These are phyloP conservation scores for Anastrepha obliqua DNA, from an alignment of 1,140 invertebrate genomes.

Conservation along the genomic window DNA sequence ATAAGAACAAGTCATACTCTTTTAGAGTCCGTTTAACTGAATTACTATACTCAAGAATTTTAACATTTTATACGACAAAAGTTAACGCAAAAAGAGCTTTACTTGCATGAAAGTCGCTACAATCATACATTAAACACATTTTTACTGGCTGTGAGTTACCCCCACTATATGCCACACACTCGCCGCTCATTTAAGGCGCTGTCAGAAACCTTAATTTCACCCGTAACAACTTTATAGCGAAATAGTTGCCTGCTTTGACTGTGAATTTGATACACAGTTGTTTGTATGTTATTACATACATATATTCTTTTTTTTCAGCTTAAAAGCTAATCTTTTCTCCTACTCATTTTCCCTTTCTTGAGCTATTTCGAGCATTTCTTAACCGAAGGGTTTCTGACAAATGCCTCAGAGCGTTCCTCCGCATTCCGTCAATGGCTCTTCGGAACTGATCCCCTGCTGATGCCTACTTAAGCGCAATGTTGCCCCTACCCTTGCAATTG, in stretches of 20 bases:
- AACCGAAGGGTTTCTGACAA: neutral
- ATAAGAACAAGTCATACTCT: no score
- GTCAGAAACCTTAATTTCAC: neutral
- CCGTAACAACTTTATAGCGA: neutral
- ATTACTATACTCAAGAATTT: no score
- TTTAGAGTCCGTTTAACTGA: no score
- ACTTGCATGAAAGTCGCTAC: no score
- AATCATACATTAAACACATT: no score
- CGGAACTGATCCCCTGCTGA: constrained; percentile 39
- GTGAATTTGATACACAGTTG: neutral
- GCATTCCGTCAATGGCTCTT: neutral
- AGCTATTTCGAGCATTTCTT: neutral
- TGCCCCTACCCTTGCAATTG: neutral
- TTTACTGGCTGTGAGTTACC: neutral
- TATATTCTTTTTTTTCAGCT: neutral
- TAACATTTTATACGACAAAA: no score
- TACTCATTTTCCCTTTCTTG: neutral
- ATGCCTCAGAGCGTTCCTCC: neutral
- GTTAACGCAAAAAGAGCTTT: no score
- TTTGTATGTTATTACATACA: neutral
- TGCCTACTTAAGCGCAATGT: constrained; percentile 20
- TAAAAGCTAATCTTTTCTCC: constrained; percentile 1
- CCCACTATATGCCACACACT: neutral
- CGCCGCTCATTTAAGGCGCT: neutral
- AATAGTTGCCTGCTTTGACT: neutral